A percentile compares a stretch with the other conserved stretches of the same genome.
These are phyloP conservation scores for Stylophora pistillata DNA, from an alignment of 64 coral and sea anemone genomes.

Conservation along the genomic window DNA sequence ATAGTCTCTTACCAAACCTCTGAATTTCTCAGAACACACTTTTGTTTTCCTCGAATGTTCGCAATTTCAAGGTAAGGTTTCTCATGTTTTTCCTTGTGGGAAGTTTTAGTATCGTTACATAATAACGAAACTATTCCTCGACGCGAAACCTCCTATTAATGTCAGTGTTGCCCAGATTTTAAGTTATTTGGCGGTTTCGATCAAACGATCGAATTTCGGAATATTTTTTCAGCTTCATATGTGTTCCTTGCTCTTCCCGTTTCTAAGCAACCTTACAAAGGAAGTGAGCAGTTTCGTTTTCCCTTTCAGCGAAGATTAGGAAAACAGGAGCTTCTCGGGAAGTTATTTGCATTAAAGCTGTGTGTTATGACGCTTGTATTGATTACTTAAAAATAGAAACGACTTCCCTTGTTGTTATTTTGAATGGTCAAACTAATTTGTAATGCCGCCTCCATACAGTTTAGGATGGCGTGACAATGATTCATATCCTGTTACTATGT, in stretches of 20 bases:
- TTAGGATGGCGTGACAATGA: conserved; percentile 17
- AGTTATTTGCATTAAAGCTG: background rate
- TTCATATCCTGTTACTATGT: conserved; percentile 11
- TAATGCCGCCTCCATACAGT: background rate
- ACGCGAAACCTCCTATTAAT: background rate
- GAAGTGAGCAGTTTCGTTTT: conserved; percentile 6
- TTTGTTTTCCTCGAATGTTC: background rate
- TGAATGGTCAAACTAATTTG: background rate
- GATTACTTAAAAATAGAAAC: conserved; percentile 37
- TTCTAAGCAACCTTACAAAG: background rate
- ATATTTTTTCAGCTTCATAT: background rate
- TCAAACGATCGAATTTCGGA: background rate
- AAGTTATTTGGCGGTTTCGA: background rate
- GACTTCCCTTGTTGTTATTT: background rate
- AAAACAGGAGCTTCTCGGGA: background rate
- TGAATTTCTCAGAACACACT: background rate
- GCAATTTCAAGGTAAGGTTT: background rate
- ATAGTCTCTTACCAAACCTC: background rate
- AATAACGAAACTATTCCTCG: background rate
- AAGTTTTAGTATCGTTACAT: background rate
- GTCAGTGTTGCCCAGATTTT: background rate
- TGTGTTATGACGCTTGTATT: background rate
- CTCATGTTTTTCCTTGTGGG: background rate
- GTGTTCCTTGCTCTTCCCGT: background rate
- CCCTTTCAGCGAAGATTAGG: background rate